Base-by-base conservation (phyloP, 35 echinoderm and acorn worm species). In the Apostichopus parvimensis region DNA sequence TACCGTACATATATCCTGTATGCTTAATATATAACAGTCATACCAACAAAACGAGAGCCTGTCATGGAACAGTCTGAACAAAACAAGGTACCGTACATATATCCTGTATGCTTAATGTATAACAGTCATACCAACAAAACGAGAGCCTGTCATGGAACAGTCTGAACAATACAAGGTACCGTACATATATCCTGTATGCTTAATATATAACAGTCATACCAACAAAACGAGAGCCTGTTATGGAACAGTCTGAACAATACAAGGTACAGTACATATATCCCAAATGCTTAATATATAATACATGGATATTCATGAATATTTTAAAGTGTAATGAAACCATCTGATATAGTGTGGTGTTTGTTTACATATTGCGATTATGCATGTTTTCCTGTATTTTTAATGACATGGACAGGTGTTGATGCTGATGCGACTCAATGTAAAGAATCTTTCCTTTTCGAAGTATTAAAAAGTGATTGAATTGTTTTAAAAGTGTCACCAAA, bases 131-230 rank as follows among this genome's bases (percentile, higher is more conserved):
- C 92, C 92, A 2, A 87, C 95, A 0, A 91, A 87, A 24, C 88
- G 91, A 77, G 97, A 99, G 71, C 95, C 95, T 8, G 93, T 99
- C 45, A 92, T 94, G 81, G 97, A 99, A 61, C 95, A 96, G 59
- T 73, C 90, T 21, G 94, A 99, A 64, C 86, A 95, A 9, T 95
- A 93, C 71, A 99, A 99, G 95, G 96, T 98, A 90, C 57, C 57
- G 56, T 57, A 6, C 1, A 93, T 24, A 56, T 54, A 78, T 78
- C 28, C 54, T 73, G 18, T 89, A 58, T 61, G 58, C 58, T 1
- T 61, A 20, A 86, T n/a, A n/a, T n/a, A n/a, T n/a, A 10, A 99
- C 97, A 1, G 89, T 96, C 22, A 94, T 94, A 77, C 92, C 92
- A 2, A 87, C 95, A 0, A 91, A 87, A 24, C 88, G 91, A 77